Conservation (phyloP, 2,797 vertebrate genomes). For the Acipenser transmontanus region DNA sequence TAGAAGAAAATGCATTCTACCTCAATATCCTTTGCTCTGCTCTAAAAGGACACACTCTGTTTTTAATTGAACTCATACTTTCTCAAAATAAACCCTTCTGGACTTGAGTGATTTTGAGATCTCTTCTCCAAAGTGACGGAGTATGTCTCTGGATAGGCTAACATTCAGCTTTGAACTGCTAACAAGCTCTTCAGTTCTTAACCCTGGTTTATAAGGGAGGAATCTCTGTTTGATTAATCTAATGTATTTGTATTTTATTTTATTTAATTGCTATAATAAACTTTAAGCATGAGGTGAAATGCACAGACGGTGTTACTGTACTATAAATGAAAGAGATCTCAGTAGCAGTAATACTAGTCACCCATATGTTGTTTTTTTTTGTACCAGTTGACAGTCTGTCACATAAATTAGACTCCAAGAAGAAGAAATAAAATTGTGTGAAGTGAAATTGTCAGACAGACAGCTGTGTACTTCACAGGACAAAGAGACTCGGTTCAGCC, state of each 20-base stretch:
- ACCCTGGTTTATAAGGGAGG: conserved; percentile 16
- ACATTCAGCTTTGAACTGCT: conserved; percentile 13
- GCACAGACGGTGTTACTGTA: too few species aligned
- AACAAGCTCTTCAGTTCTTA: conserved; percentile 12
- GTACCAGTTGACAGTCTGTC: conserved; percentile 17
- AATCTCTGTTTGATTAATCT: not conserved
- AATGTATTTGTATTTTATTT: too few species aligned
- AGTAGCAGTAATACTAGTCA: conserved; percentile 27
- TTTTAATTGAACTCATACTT: conserved; percentile 41
- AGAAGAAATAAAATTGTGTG: not conserved
- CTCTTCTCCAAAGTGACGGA: not conserved
- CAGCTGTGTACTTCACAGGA: conserved; percentile 13
- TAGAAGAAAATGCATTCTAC: too few species aligned
- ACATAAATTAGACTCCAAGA: conserved; percentile 11
- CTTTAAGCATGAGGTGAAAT: not conserved
- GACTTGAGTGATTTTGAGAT: conserved; percentile 12
- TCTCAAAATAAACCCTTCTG: conserved; percentile 18
- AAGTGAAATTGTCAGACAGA: conserved; percentile 2
- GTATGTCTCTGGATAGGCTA: conserved; percentile 9
- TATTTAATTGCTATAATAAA: too few species aligned
- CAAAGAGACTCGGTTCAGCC: not conserved
- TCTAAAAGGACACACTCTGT: conserved; percentile 28
- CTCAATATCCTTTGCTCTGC: not conserved
- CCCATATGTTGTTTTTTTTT: conserved; percentile 21
- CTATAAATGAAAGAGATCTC: conserved; percentile 23